These are phyloP conservation scores for Unio delphinus DNA, from an alignment of 2,888 invertebrate species.

Conservation along the genomic window DNA sequence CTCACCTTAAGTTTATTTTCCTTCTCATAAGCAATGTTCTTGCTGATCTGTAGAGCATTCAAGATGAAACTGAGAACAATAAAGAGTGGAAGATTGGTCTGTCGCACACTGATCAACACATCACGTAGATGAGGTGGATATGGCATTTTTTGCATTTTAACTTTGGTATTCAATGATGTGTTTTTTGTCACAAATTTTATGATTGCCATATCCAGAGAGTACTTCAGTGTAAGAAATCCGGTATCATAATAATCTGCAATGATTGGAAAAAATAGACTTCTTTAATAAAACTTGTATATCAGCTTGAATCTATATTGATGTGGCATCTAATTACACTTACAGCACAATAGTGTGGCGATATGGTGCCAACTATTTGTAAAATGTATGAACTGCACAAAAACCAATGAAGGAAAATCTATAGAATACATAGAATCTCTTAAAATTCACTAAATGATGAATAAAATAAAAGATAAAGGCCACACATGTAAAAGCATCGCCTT, in stretches of 20 bases:
- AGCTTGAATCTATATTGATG: no score
- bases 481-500: no score
- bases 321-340: no score
- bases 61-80: conserved; percentile 87
- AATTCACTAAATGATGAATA: no score
- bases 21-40: conserved; percentile 83
- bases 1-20: conserved; percentile 75
- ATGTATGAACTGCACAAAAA: no score
- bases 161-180: conserved; percentile 70
- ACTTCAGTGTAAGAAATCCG: conserved; percentile 80
- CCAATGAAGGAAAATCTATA: no score
- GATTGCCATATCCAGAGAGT: conserved; percentile 74
- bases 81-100: conserved; percentile 81
- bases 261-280: neutral
- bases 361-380: no score
- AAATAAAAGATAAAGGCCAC: no score
- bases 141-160: conserved; percentile 81
- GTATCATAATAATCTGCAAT: conserved; percentile 76
- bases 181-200: conserved; percentile 37
- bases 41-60: conserved; percentile 83
- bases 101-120: conserved; percentile 78
- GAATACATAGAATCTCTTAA: no score
- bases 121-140: conserved; percentile 82
- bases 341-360: no score
- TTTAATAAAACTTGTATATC: no score